phyloP scores from a whole-genome alignment of 2,888 invertebrate genomes.

The Macrosoma leucophasiata region DNA sequence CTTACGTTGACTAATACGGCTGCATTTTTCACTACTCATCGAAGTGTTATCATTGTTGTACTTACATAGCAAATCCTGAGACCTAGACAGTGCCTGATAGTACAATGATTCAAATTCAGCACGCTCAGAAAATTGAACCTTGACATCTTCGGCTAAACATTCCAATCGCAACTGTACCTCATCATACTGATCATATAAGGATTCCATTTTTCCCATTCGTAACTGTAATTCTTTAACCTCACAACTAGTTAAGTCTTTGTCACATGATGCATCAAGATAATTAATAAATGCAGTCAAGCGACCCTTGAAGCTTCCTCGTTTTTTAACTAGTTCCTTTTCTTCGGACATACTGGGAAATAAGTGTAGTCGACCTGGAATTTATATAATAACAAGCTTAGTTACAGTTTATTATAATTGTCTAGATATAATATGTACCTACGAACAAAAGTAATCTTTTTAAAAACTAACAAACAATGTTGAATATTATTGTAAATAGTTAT shows the following conservation, averaged over 20 bases:
- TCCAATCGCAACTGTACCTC: conserved; percentile 23
- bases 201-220: conserved; percentile 19
- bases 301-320: conserved; percentile 16
- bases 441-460: too few relatives aligned
- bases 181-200: conserved; percentile 21
- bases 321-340: conserved; percentile 13
- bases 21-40: too few relatives aligned
- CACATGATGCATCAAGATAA: conserved; percentile 1
- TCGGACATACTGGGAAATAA: not conserved
- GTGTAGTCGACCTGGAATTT: not conserved
- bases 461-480: too few relatives aligned
- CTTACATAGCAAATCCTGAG: too few relatives aligned
- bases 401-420: too few relatives aligned
- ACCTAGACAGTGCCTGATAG: conserved; percentile 1
- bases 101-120: conserved; percentile 5
- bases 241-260: conserved; percentile 1
- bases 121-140: conserved; percentile 5
- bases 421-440: too few relatives aligned
- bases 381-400: conserved; percentile 7
- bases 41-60: too few relatives aligned
- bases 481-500: too few relatives aligned
- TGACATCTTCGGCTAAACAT: conserved; percentile 15
- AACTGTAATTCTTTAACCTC: conserved; percentile 19
- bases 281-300: conserved; percentile 12
- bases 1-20: too few relatives aligned